Conservation (phyloP, 2,888 invertebrate genomes). For the Zygothrica quintamaculata region DNA sequence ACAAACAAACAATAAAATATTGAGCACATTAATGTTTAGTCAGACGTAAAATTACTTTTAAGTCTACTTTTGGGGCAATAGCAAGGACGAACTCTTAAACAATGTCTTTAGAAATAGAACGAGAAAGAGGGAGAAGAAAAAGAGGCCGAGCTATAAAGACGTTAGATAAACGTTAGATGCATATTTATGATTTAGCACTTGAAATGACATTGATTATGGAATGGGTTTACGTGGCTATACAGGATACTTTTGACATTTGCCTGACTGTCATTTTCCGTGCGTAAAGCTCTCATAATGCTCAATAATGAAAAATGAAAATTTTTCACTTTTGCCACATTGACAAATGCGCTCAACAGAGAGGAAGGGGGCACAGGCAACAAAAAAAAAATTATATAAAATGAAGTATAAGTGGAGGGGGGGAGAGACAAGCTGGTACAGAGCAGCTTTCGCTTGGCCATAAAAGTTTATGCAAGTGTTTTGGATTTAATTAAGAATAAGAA, state of each 20-base stretch:
- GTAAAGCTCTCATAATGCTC: conserved; percentile 79
- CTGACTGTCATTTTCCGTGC: conserved; percentile 50
- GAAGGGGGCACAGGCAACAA: no score
- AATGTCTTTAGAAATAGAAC: conserved; percentile 63
- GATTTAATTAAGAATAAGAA: conserved; percentile 82
- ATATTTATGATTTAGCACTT: conserved; percentile 79
- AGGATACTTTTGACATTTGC: conserved; percentile 41
- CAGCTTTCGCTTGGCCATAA: conserved; percentile 54
- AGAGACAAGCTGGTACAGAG: conserved; percentile 9
- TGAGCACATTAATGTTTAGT: conserved; percentile 85
- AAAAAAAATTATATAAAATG: no score
- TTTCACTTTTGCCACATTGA: conserved; percentile 76
- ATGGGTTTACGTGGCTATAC: conserved; percentile 38
- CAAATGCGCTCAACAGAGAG: conserved; percentile 57
- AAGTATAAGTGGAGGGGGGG: not conserved
- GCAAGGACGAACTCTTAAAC: conserved; percentile 63
- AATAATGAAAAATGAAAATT: conserved; percentile 82
- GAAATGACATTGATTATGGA: conserved; percentile 19
- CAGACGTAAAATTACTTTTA: conserved; percentile 85
- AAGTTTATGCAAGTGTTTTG: conserved; percentile 80
- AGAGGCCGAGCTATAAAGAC: conserved; percentile 63
- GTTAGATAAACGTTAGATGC: conserved; percentile 79
- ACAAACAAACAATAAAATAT: conserved; percentile 85
- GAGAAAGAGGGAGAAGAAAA: not conserved
- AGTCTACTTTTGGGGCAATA: conserved; percentile 75